Percentiles rank a stretch among this genome's conserved stretches.
These are phyloP conservation scores for Taxidea taxus DNA, from an alignment of 2,113 vertebrate genomes.

Conservation along the genomic window DNA sequence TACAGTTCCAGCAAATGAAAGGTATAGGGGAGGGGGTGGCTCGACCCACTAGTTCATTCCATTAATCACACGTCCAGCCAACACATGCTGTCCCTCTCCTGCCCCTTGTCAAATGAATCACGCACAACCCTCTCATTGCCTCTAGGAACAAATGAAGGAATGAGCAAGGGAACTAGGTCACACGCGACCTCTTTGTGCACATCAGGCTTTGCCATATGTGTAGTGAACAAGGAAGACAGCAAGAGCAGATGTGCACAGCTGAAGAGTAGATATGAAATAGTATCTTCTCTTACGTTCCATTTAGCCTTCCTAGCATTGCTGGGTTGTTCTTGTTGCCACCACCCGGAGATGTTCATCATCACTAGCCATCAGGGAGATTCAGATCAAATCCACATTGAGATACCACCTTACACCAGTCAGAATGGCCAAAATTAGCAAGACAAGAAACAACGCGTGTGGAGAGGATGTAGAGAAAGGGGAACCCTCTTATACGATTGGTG, in stretches of 20 bases:
- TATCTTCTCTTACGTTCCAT: not conserved
- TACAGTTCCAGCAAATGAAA: not conserved
- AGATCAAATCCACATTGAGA: no score
- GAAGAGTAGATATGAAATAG: not conserved
- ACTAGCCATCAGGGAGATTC: no score
- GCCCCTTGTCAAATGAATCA: not conserved
- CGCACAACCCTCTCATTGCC: fast-evolving
- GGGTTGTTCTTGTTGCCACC: no score
- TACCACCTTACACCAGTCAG: no score
- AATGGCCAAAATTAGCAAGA: no score
- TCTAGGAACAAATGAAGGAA: not conserved
- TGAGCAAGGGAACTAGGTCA: not conserved
- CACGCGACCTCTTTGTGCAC: no score
- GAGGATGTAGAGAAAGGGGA: no score
- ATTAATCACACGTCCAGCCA: not conserved
- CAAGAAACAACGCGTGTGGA: no score
- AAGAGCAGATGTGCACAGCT: not conserved
- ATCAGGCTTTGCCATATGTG: not conserved
- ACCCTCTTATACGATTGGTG: no score
- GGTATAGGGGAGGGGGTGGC: not conserved
- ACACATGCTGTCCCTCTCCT: fast-evolving
- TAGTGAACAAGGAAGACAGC: not conserved
- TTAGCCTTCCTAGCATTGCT: not conserved
- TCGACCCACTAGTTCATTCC: not conserved
- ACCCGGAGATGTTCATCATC: fast-evolving